Base-by-base conservation (phyloP, 1,140 invertebrate genomes). In the Forficula auricularia region DNA sequence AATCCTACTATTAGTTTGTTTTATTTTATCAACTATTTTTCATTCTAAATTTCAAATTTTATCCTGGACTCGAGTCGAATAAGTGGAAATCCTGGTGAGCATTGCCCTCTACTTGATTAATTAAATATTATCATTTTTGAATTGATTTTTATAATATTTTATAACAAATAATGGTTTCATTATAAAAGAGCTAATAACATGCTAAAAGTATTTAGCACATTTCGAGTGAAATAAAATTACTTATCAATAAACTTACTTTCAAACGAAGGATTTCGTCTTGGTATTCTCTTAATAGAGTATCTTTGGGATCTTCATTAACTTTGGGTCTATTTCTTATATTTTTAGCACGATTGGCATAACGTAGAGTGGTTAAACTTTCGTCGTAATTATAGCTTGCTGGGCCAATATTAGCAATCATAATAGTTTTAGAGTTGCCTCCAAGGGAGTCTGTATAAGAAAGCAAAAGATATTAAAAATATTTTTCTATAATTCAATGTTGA, bases 401-500 rank as follows among this genome's bases (percentile, higher is more conserved):
- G 6, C 90, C 90, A 53, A 96, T 83, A 61, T 91, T 94, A 13
- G 91, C 90, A 19, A 96, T 85, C 90, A 96, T 96, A 27, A 95
- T 82, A 10, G 90, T 96, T 61, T 89, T 91, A 33, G 89, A 87
- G 68, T 96, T 96, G 8, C 90, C 90, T 47, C 90, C 90, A 9
- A 95, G 64, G 0, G 88, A 94, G 65, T 95, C 89, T 73, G 47
- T 35, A 51, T 46, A 39, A 42, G 35, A 32, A 45, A 35, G 10
- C 34, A 34, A 30, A 42, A 39, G 38, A 43, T 20, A 38, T 10
- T 36, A 15, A 6, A 15, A 36, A 19, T 36, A 14, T 36, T 36
- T 36, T 15, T 19, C 34, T 36, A 6, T 6, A 15, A 14, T 36
- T n/a, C 31, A 32, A 14, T 39, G 19, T 31, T 48, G 10, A 27